phyloP scores from a whole-genome alignment of 1,140 invertebrate genomes.

The Ips typographus region DNA sequence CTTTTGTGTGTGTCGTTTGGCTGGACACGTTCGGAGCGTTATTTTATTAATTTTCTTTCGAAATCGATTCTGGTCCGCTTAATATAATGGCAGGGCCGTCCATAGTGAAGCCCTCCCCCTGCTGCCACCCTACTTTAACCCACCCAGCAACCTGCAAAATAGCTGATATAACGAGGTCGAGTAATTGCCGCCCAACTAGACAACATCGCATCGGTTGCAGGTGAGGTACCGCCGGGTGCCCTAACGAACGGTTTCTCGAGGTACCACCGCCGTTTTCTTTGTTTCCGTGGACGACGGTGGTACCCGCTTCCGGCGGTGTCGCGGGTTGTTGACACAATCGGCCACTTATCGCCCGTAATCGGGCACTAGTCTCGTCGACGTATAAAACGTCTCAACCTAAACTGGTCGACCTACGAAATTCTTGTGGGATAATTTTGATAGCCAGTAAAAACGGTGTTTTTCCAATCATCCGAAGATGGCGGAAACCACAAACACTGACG shows the following conservation, averaged over 20 bases:
- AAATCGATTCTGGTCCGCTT: slow-evolving; percentile 5
- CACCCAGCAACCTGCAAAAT: neutral
- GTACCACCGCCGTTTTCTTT: slow-evolving; percentile 40
- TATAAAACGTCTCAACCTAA: too few species aligned
- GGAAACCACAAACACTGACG: too few species aligned
- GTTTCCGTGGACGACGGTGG: slow-evolving; percentile 33
- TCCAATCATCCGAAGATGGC: too few species aligned
- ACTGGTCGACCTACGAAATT: too few species aligned
- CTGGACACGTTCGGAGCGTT: slow-evolving; percentile 3
- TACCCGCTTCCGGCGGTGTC: slow-evolving; percentile 28
- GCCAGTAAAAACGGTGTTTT: too few species aligned
- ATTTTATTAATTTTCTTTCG: slow-evolving; percentile 11
- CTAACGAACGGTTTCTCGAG: slow-evolving; percentile 27
- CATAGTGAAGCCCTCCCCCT: too few species aligned
- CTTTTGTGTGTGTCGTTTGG: slow-evolving; percentile 12
- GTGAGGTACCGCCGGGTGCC: slow-evolving; percentile 17
- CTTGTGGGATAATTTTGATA: too few species aligned
- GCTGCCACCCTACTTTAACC: too few species aligned
- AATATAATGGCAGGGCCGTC: too few species aligned
- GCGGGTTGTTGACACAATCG: slow-evolving; percentile 40
- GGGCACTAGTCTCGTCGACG: neutral
- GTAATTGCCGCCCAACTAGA: too few species aligned
- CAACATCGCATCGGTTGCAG: slow-evolving; percentile 16
- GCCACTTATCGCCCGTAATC: slow-evolving; percentile 13
- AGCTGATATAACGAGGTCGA: neutral